Conservation (phyloP, 2,888 invertebrate genomes). For the Eupithecia centaureata region DNA sequence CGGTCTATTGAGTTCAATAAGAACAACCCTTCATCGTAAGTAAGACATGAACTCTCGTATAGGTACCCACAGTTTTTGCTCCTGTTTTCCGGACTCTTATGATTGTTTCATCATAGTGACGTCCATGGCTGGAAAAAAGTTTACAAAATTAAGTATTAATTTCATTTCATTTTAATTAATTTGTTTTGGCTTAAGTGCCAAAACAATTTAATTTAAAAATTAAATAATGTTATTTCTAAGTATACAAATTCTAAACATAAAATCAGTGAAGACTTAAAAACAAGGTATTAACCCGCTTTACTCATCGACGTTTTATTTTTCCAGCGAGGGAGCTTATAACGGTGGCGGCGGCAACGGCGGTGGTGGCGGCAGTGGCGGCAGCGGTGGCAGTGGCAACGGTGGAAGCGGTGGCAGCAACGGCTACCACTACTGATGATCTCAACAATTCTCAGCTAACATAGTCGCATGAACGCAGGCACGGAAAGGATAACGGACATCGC, state of each 20-base stretch:
- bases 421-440: slow-evolving; percentile 75
- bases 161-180: too few relatives aligned
- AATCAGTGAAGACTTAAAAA: neutral
- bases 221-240: too few relatives aligned
- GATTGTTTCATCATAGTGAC: neutral
- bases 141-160: too few relatives aligned
- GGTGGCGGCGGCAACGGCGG: slow-evolving; percentile 42
- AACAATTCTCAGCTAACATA: slow-evolving; percentile 44
- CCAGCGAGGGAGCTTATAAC: slow-evolving; percentile 74
- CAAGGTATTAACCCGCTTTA: neutral
- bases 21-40: slow-evolving; percentile 76
- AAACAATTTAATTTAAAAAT: too few relatives aligned
- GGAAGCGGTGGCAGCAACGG: slow-evolving; percentile 55
- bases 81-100: too few relatives aligned
- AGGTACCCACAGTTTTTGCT: too few relatives aligned
- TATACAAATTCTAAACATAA: too few relatives aligned
- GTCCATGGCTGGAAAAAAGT: neutral
- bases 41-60: too few relatives aligned
- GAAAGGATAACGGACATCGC: slow-evolving; percentile 34
- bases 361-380: slow-evolving; percentile 48
- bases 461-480: slow-evolving; percentile 39
- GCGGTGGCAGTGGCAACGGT: slow-evolving; percentile 53
- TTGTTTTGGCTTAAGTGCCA: too few relatives aligned
- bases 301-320: neutral
- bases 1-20: slow-evolving; percentile 80